phyloP scores from a whole-genome alignment of 1,140 invertebrate species.

The Cotesia typhae region DNA sequence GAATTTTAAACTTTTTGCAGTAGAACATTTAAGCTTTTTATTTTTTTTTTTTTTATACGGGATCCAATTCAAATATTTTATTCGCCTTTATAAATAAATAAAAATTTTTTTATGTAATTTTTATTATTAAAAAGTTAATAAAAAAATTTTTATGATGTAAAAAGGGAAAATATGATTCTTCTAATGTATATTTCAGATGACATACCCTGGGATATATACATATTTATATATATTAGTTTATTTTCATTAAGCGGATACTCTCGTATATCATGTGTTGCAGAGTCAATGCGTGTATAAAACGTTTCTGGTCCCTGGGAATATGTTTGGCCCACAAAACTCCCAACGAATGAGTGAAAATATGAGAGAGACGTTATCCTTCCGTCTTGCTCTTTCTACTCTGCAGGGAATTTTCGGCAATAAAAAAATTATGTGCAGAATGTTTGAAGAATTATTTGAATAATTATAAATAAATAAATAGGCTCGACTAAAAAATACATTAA shows the following conservation, averaged over 20 bases:
- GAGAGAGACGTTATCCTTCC: background rate
- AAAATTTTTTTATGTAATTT: background rate
- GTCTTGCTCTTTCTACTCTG: background rate
- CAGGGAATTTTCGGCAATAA: background rate
- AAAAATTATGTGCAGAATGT: background rate
- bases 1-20: background rate
- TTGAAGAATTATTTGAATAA: conserved; percentile 1
- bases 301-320: background rate
- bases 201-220: conserved; percentile 14
- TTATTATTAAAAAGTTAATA: background rate
- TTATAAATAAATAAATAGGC: conserved; percentile 2
- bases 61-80: background rate
- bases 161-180: conserved; percentile 10
- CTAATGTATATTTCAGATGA: conserved; percentile 35
- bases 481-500: background rate
- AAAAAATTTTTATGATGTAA: background rate
- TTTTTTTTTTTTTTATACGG: background rate
- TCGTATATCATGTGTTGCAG: conserved; percentile 21
- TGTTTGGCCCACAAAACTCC: conserved; percentile 10
- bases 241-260: conserved; percentile 35
- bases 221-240: conserved; percentile 22
- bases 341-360: background rate
- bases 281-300: conserved; percentile 19
- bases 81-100: no score
- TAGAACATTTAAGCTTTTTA: background rate